Percentiles rank a stretch among this genome's conserved stretches.
Evolutionary conservation across 1,140 invertebrate species (phyloP).

Genomic region (Monochamus saltuarius): DNA sequence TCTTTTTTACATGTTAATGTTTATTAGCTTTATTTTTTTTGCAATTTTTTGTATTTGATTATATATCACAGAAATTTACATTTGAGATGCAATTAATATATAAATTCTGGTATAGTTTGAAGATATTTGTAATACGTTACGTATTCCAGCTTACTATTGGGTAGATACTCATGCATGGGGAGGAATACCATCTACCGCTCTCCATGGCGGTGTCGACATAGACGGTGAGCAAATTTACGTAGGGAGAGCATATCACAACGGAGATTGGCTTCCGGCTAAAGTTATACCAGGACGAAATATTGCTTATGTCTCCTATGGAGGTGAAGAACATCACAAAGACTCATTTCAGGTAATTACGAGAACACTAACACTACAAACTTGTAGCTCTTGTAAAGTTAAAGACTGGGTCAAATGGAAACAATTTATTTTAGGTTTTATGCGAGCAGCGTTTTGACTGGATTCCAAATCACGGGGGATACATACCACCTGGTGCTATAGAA

Average conservation of each 20-base stretch:
- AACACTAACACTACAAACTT: no score
- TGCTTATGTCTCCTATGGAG: slow-evolving; percentile 64
- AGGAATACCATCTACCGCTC: slow-evolving; percentile 52
- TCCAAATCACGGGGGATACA: slow-evolving; percentile 56
- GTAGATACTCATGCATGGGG: slow-evolving; percentile 31
- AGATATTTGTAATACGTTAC: no score
- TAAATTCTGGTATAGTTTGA: no score
- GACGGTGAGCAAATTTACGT: slow-evolving; percentile 73
- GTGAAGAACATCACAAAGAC: slow-evolving; percentile 62
- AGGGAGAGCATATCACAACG: slow-evolving; percentile 69
- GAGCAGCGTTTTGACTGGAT: slow-evolving; percentile 68
- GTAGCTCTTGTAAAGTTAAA: no score
- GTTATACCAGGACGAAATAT: slow-evolving; percentile 66
- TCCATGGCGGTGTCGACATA: slow-evolving; percentile 68
- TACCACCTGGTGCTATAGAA: slow-evolving; percentile 62
- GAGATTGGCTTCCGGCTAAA: slow-evolving; percentile 75
- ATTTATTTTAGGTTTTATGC: slow-evolving; percentile 57
- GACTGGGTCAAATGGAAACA: no score
- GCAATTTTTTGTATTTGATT: no score
- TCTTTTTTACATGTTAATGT: no score
- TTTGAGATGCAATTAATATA: no score
- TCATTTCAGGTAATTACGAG: slow-evolving; percentile 69
- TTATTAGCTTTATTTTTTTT: no score
- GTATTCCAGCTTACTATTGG: slow-evolving; percentile 42
- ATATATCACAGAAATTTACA: no score